Base-by-base conservation (phyloP, 2,113 vertebrate species). In the Bos javanicus region DNA sequence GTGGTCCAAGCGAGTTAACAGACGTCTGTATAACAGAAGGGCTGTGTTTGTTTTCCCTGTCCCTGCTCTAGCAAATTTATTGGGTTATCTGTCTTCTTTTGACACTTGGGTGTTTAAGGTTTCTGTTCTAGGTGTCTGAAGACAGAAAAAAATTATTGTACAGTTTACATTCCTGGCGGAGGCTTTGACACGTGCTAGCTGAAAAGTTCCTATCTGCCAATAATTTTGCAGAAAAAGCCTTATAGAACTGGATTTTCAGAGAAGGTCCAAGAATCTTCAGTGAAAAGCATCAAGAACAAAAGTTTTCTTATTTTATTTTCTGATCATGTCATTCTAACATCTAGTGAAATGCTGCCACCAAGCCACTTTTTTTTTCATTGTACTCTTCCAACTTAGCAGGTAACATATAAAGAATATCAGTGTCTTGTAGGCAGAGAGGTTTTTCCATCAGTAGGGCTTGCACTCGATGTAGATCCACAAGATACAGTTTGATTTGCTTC, bases 81-180 rank as follows among this genome's bases (percentile, higher is more conserved):
- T 97, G 95, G 95, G 87, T 98, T 98, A 95, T 98, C 97, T 98
- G 87, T 98, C 96, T 98, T 98, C 91, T 93, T 98, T 98, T 98
- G 97, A 97, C 96, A 97, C 74, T 97, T 97, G n/a, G 7, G 95
- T 98, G 81, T 92, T 98, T 98, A 98, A 97, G 74, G 93, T 98
- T 98, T 98, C 94, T 98, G 94, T 98, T 98, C 94, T 60, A 59
- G 92, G 96, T 97, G 98, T 96, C 96, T 95, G 98, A 98, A 97
- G 93, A 97, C 4, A 87, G 50, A 95, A 98, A 99, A 98, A 98
- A 98, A 98, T 97, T 98, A 97, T 95, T 96, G 87, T 95, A 94
- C 97, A 95, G 83, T 91, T 98, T 98, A 95, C 95, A 95, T 98
- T 98, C 92, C 59, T 93, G 92, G 46, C 43, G 62, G 52, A 96